Conservation (phyloP, 1,140 invertebrate species). For the Ridgeia piscesae region DNA sequence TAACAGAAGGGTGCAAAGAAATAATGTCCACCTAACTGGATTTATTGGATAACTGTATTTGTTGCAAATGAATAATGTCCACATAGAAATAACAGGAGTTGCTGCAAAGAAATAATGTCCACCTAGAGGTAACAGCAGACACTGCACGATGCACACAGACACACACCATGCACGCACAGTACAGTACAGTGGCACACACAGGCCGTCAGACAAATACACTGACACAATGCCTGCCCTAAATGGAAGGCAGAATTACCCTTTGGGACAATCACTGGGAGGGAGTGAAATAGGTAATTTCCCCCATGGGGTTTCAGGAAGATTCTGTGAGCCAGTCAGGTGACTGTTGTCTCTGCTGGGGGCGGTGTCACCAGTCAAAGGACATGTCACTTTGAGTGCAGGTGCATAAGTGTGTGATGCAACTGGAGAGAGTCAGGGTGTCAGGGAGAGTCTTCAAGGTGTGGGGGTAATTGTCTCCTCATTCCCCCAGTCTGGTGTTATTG, state of each 20-base stretch:
- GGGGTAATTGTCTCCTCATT: background rate
- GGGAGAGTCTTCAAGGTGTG: background rate
- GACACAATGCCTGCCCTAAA: background rate
- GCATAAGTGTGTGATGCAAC: background rate
- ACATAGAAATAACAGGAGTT: no score
- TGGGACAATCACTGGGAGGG: background rate
- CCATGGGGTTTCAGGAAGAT: background rate
- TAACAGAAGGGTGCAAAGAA: no score
- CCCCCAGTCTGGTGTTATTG: background rate
- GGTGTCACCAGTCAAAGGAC: background rate
- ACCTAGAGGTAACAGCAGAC: no score
- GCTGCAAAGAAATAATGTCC: background rate
- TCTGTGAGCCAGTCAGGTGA: background rate
- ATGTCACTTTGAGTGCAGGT: background rate
- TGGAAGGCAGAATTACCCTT: background rate
- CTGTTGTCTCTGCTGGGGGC: background rate
- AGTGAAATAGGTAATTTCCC: background rate
- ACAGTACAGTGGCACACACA: background rate
- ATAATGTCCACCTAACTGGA: no score
- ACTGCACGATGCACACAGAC: no score
- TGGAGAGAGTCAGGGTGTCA: background rate
- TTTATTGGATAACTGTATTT: no score
- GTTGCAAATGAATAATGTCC: no score
- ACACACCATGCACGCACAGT: background rate
- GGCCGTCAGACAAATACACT: background rate